Evolutionary conservation across 2,888 invertebrate genomes (phyloP), one percentile per base, ranked within the genome.

Genomic region (Arrhopalites spinosus): DNA sequence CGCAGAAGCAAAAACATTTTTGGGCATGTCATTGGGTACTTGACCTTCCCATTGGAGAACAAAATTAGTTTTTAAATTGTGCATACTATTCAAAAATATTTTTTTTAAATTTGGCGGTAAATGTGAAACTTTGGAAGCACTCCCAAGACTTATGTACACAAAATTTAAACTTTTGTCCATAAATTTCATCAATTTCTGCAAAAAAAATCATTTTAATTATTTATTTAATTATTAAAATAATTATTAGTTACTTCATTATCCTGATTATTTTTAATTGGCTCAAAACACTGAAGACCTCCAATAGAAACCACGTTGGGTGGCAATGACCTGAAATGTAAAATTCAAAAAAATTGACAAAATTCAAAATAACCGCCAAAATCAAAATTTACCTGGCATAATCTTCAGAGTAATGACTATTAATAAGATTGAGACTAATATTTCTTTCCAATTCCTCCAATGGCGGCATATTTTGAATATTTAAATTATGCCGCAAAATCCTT

Each of bases 21-120:
- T 73, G 2, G 83, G 81, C 36, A 81, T 88, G 88, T 73, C 87
- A 86, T 43, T 13, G 0, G 79, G 79, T 36, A 71, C 63, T 47
- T 67, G 45, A 1, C 50, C 67, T 43, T 77, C 75, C 79, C 81
- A 81, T 56, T 79, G 78, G 77, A 78, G 74, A 23, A 81, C n/a
- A 64, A 81, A 81, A 67, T 79, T 76, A 11, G 77, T 69, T 15
- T 63, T 71, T 1, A 77, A 73, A 11, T 73, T 69, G 3, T 36
- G 45, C 36, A 81, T 78, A 11, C 77, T 73, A 47, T 74, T 77
- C 23, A 81, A 79, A 47, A 81, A 79, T n/a, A 74, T 67, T 2
- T 75, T 69, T 15, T 64, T 25, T 17, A 79, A 15, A 11, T 20
- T 5, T 11, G 25, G 27, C 5, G 45, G 27, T 61, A 74, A 56